A percentile compares a stretch with the other conserved stretches of the same genome.
These are phyloP conservation scores for Hippasteria phrygiana DNA, from an alignment of 53 echinoderm and acorn worm genomes.

Conservation along the genomic window DNA sequence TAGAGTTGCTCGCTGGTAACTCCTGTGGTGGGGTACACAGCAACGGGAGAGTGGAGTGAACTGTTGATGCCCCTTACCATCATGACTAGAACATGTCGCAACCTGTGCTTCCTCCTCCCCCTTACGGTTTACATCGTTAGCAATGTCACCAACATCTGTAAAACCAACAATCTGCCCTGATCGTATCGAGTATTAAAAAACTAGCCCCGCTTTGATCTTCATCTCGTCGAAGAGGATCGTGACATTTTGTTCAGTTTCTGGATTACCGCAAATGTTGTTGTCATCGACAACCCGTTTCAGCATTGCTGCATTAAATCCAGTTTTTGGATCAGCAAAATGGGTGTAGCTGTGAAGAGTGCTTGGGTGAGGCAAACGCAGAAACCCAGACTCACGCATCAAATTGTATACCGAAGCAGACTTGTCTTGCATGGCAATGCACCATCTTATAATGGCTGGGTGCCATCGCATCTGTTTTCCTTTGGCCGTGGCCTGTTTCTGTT, in stretches of 20 bases:
- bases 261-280: neutral
- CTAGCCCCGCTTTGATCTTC: neutral
- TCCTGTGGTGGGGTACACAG: too few relatives aligned
- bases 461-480: slow-evolving; percentile 13
- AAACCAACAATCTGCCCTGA: slow-evolving; percentile 4
- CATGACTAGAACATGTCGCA: slow-evolving; percentile 12
- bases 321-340: neutral
- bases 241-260: neutral
- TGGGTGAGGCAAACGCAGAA: slow-evolving; percentile 18
- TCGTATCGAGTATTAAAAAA: neutral
- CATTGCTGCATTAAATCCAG: neutral
- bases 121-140: neutral
- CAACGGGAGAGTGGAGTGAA: too few relatives aligned
- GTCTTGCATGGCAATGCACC: slow-evolving; percentile 14
- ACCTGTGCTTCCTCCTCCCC: neutral
- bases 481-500: neutral
- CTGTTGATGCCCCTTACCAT: slow-evolving; percentile 9
- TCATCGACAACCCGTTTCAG: neutral
- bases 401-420: slow-evolving; percentile 44
- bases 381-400: neutral
- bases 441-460: slow-evolving; percentile 53
- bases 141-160: neutral
- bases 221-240: neutral
- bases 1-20: too few relatives aligned
- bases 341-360: slow-evolving; percentile 26